Evolutionary conservation across 2,888 invertebrate species (phyloP).

Genomic region (Pherbina coryleti): DNA sequence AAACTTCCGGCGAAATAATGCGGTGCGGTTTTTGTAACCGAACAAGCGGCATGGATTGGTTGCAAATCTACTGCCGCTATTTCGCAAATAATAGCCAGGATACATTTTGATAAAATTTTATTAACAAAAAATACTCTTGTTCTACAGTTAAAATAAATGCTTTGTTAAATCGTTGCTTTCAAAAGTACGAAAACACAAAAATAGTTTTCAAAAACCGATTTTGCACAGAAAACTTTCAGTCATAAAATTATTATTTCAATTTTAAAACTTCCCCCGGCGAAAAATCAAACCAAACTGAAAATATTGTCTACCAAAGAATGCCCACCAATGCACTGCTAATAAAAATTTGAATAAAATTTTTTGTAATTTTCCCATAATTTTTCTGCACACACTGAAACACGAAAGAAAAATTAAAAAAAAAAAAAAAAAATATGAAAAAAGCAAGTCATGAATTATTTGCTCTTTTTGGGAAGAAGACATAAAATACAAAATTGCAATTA

Average conservation of each 20-base stretch:
- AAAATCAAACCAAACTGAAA: conserved; percentile 36
- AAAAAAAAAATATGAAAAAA: conserved; percentile 5
- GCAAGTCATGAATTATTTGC: not conserved
- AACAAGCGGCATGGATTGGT: conserved; percentile 25
- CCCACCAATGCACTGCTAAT: not conserved
- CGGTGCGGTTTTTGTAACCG: conserved; percentile 9
- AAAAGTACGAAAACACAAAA: not conserved
- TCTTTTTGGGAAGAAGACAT: conserved; percentile 23
- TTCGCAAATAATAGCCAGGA: conserved; percentile 19
- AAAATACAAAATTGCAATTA: conserved; percentile 40
- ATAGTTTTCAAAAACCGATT: not conserved
- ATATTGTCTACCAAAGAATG: not conserved
- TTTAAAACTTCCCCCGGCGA: not conserved
- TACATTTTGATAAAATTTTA: conserved; percentile 28
- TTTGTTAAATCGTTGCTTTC: not conserved
- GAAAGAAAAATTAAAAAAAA: not conserved
- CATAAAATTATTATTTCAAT: too few relatives aligned
- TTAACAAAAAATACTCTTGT: not conserved
- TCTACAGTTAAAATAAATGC: not conserved
- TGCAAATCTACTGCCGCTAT: not conserved
- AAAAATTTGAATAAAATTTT: conserved; percentile 17
- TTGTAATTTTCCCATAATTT: conserved; percentile 14
- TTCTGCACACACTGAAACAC: not conserved
- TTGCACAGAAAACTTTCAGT: not conserved
- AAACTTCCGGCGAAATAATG: conserved; percentile 8